phyloP scores from a whole-genome alignment of 2,113 vertebrate genomes.

The Haliaeetus leucogaster region DNA sequence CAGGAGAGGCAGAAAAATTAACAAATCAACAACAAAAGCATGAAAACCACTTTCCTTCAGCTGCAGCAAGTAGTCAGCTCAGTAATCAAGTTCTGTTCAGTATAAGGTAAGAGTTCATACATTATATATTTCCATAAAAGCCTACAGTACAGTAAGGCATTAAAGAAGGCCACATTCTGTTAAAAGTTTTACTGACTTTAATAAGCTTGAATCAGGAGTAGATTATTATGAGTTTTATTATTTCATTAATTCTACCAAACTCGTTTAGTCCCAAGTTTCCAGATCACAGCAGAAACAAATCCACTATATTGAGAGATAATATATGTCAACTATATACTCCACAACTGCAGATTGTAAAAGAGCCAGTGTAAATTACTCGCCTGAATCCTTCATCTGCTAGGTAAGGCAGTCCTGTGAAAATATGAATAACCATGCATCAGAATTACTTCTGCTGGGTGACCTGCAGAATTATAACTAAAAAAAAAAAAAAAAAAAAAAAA shows the following conservation, averaged over 20 bases:
- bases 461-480: not conserved
- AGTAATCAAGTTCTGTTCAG: not conserved
- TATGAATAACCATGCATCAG: not conserved
- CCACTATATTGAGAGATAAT: not conserved
- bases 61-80: not conserved
- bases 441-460: not conserved
- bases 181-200: not conserved
- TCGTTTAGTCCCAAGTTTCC: not conserved
- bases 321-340: not conserved
- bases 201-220: not conserved
- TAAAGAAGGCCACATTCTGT: not conserved
- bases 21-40: not conserved
- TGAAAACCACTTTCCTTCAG: not conserved
- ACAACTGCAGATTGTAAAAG: not conserved
- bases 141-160: not conserved
- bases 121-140: not conserved
- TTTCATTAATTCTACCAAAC: not conserved
- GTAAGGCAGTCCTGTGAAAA: not conserved
- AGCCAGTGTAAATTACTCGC: not conserved
- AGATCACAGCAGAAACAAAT: not conserved
- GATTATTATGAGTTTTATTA: not conserved
- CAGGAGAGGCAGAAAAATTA: not conserved
- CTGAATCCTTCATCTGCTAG: not conserved
- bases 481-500: not conserved
- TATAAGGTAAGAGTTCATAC: not conserved